These are phyloP conservation scores for Sphyrna mokarran DNA, from an alignment of 2,113 vertebrate species.

Conservation along the genomic window DNA sequence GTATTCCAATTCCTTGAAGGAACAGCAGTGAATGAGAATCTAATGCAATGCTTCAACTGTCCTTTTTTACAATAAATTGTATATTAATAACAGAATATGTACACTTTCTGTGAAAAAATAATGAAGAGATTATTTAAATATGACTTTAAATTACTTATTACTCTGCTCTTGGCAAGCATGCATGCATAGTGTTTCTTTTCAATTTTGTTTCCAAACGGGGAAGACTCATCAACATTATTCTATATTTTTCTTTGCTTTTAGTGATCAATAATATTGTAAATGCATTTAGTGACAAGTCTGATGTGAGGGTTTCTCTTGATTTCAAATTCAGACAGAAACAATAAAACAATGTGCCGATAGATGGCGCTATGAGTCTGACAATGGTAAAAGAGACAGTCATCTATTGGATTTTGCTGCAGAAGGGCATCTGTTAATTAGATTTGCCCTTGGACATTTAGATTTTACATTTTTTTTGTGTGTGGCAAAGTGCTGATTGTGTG, in stretches of 20 bases:
- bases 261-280: neutral
- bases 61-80: neutral
- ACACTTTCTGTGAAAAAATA: neutral
- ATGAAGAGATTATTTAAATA: neutral
- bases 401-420: neutral
- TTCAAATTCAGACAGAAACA: neutral
- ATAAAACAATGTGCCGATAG: neutral
- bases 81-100: neutral
- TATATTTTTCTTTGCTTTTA: neutral
- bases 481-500: neutral
- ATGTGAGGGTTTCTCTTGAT: neutral
- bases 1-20: neutral
- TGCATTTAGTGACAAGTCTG: neutral
- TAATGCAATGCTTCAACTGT: neutral
- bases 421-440: neutral
- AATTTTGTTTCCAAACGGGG: neutral
- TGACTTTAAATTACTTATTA: neutral
- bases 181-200: neutral
- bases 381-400: neutral
- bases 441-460: neutral
- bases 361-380: conserved; percentile 20
- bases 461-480: neutral
- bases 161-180: neutral
- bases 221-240: neutral
- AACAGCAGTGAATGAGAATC: neutral